Evolutionary conservation across 2,888 invertebrate species (phyloP).

Genomic region (Arrhopalites spinosus): DNA sequence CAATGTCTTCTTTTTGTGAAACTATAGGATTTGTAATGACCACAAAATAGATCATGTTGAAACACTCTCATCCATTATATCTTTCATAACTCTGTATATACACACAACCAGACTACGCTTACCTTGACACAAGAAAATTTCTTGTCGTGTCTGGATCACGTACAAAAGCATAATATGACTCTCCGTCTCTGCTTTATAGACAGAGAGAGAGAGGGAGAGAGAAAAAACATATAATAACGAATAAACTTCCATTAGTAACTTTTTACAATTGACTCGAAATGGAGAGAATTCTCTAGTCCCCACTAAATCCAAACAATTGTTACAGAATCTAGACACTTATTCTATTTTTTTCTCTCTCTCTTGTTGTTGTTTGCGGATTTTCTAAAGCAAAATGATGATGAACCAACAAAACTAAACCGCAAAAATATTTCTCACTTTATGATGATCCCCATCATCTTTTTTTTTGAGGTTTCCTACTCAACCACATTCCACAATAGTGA

Average conservation of each 20-base stretch:
- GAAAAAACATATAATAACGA: background rate
- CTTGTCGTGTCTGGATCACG: background rate
- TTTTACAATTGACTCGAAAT: background rate
- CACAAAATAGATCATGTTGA: conserved; percentile 31
- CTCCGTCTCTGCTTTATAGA: background rate
- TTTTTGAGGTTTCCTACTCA: too few relatives aligned
- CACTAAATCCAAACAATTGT: background rate
- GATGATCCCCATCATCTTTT: too few relatives aligned
- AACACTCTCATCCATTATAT: background rate
- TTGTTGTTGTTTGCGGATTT: background rate
- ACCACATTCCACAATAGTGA: too few relatives aligned
- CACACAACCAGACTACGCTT: too few relatives aligned
- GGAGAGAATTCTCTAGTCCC: background rate
- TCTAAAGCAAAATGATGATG: background rate
- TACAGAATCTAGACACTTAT: background rate
- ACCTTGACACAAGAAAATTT: background rate
- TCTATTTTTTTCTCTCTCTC: background rate
- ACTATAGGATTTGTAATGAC: conserved; percentile 22
- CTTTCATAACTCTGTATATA: background rate
- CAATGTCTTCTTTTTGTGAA: conserved; percentile 15
- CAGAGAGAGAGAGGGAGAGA: background rate
- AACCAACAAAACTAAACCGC: conserved; percentile 1
- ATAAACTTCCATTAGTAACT: background rate
- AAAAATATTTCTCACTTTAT: conserved; percentile 6
- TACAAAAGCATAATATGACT: background rate